Percentiles rank a stretch among this genome's conserved stretches.
These are phyloP conservation scores for Lingula anatina DNA, from an alignment of 2,888 invertebrate genomes.

Conservation along the genomic window DNA sequence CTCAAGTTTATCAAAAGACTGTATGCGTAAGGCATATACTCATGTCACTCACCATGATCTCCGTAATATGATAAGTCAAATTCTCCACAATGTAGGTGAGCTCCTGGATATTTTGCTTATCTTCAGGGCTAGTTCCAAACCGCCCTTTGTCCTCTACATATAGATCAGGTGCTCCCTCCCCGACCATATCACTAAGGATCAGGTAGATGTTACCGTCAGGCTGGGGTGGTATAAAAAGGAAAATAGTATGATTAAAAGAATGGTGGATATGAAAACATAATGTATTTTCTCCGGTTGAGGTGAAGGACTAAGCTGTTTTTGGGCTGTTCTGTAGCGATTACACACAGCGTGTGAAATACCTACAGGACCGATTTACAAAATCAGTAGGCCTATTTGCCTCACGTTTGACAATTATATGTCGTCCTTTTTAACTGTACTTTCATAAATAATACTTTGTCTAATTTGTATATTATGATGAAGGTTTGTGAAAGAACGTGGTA, in stretches of 20 bases:
- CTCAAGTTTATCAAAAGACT: no score
- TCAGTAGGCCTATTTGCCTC: no score
- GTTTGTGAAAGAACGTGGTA: no score
- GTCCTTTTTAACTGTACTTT: no score
- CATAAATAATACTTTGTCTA: no score
- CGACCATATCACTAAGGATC: conserved; percentile 32
- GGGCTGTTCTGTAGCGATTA: background rate
- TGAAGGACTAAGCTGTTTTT: background rate
- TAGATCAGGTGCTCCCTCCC: conserved; percentile 19
- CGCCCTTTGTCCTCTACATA: conserved; percentile 6
- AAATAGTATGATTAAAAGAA: background rate
- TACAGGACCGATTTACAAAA: no score
- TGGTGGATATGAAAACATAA: background rate
- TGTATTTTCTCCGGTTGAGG: no score
- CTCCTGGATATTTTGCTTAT: conserved; percentile 15
- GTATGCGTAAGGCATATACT: no score
- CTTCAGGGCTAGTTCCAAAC: conserved; percentile 9
- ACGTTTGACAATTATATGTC: no score
- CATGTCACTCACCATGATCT: conserved; percentile 47
- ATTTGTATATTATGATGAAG: no score
- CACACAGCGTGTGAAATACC: no score
- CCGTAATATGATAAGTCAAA: conserved; percentile 39
- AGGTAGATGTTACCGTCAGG: conserved; percentile 42
- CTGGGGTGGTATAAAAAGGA: conserved; percentile 18
- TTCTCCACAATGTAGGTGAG: conserved; percentile 41